Percentiles rank a stretch among this genome's conserved stretches.
phyloP scores from a whole-genome alignment of 1,140 invertebrate genomes.

The Drosophila pandora region DNA sequence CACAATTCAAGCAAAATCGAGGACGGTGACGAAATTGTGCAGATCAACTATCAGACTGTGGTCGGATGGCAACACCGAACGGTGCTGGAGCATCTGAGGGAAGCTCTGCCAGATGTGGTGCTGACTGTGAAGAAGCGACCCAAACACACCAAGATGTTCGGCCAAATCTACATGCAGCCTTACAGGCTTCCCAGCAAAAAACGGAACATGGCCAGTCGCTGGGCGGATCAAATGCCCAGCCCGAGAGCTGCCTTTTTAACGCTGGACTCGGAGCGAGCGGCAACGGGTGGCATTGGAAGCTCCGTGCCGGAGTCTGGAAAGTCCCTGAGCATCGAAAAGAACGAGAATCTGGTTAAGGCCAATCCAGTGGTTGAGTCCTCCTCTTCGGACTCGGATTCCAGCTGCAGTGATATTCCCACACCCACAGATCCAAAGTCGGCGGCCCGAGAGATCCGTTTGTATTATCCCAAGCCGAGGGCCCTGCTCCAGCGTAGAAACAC shows the following conservation, averaged over 20 bases:
- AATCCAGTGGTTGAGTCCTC: slow-evolving; percentile 52
- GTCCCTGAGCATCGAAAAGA: slow-evolving; percentile 7
- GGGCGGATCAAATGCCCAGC: slow-evolving; percentile 87
- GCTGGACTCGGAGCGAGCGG: slow-evolving; percentile 85
- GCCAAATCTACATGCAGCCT: slow-evolving; percentile 92
- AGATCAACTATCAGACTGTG: slow-evolving; percentile 96
- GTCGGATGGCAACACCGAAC: slow-evolving; percentile 94
- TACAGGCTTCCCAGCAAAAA: slow-evolving; percentile 91
- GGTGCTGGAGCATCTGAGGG: slow-evolving; percentile 90
- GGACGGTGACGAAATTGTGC: slow-evolving; percentile 96
- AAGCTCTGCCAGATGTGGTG: slow-evolving; percentile 91
- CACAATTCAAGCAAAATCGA: slow-evolving; percentile 95
- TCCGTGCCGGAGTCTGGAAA: slow-evolving; percentile 41
- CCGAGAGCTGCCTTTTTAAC: slow-evolving; percentile 88
- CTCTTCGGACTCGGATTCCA: slow-evolving; percentile 82
- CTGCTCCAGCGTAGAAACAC: slow-evolving; percentile 92
- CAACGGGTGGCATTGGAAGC: slow-evolving; percentile 83
- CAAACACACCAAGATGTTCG: slow-evolving; percentile 92
- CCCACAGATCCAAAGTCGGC: slow-evolving; percentile 71
- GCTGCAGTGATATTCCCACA: slow-evolving; percentile 81
- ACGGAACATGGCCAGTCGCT: slow-evolving; percentile 86
- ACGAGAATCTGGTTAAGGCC: slow-evolving; percentile 14
- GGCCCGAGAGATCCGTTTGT: slow-evolving; percentile 85
- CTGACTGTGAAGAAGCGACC: slow-evolving; percentile 94
- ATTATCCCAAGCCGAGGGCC: slow-evolving; percentile 90